These are phyloP conservation scores for Drosophila prostipennis DNA, from an alignment of 2,888 invertebrate species.

Conservation along the genomic window DNA sequence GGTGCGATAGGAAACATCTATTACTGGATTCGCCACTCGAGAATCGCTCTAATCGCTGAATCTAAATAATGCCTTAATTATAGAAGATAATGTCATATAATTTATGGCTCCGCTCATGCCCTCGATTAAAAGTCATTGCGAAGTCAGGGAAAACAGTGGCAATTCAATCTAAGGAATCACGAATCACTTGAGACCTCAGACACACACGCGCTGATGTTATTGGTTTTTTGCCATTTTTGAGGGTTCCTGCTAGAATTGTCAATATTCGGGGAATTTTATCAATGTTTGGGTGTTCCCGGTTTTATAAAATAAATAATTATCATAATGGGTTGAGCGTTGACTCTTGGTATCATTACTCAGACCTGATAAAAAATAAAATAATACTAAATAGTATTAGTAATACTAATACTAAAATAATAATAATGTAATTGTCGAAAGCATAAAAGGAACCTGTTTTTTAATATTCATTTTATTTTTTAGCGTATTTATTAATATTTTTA, in stretches of 20 bases:
- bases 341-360: no score
- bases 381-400: no score
- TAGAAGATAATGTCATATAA: slow-evolving; percentile 46
- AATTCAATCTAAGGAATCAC: slow-evolving; percentile 10
- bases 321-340: background rate
- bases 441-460: no score
- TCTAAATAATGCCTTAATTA: slow-evolving; percentile 51
- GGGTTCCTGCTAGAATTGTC: background rate
- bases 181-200: slow-evolving; percentile 14
- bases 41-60: slow-evolving; percentile 26
- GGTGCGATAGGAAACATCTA: slow-evolving; percentile 40
- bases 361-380: background rate
- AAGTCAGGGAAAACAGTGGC: background rate
- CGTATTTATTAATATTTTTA: no score
- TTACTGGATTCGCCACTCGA: slow-evolving; percentile 48
- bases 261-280: background rate
- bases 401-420: no score
- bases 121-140: slow-evolving; percentile 28
- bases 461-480: no score
- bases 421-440: no score
- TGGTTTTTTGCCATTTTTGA: background rate
- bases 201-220: background rate
- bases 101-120: slow-evolving; percentile 25
- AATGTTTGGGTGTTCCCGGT: background rate
- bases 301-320: background rate